These are phyloP conservation scores for Scaptomyza hsui DNA, from an alignment of 1,140 invertebrate species.

Conservation along the genomic window DNA sequence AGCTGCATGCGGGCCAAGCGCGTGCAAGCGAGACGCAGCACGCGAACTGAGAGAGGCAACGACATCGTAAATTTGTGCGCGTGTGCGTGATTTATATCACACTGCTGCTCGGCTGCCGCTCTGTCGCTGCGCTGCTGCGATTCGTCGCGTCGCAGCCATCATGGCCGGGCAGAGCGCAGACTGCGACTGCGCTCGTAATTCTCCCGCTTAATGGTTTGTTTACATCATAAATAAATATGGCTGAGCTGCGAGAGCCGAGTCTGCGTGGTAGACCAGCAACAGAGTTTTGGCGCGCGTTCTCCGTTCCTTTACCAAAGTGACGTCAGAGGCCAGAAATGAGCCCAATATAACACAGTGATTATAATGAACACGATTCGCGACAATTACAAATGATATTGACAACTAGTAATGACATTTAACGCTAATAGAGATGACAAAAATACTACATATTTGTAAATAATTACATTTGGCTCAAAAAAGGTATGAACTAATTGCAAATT, in stretches of 20 bases:
- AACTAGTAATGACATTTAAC: constrained; percentile 12
- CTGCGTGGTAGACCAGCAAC: constrained; percentile 38
- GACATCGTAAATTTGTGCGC: constrained; percentile 54
- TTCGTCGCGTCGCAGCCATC: constrained; percentile 63
- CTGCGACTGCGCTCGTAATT: constrained; percentile 81
- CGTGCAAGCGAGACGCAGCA: constrained; percentile 15
- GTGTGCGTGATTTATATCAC: constrained; percentile 56
- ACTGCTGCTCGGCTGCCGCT: constrained; percentile 27
- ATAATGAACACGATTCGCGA: background rate
- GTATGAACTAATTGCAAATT: background rate
- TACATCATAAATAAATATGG: constrained; percentile 84
- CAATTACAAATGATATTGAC: constrained; percentile 22
- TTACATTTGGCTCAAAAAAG: background rate
- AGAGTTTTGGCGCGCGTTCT: constrained; percentile 68
- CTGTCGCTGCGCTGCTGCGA: constrained; percentile 35
- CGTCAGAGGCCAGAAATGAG: constrained; percentile 24
- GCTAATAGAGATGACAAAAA: constrained; percentile 1
- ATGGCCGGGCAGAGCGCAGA: constrained; percentile 60
- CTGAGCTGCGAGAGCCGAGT: constrained; percentile 56
- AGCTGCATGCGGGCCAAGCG: constrained; percentile 9
- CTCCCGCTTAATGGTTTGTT: constrained; percentile 83
- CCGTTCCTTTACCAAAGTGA: constrained; percentile 21
- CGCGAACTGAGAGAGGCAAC: constrained; percentile 31
- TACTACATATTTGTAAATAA: background rate
- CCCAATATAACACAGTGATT: constrained; percentile 8